phyloP scores from a whole-genome alignment of 2,888 invertebrate species.

The Megaustenia siamemsis region DNA sequence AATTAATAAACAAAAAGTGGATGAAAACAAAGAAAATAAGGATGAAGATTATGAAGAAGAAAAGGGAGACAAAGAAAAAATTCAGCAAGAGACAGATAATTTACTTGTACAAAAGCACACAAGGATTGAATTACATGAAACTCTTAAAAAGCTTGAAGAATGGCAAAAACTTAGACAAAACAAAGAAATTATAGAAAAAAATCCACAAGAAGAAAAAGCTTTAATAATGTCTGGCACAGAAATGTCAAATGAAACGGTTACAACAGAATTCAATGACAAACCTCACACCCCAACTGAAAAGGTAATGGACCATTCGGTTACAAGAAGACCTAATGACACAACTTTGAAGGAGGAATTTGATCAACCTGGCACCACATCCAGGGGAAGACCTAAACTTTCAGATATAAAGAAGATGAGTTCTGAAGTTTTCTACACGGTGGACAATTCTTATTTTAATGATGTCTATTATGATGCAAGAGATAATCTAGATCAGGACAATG shows the following conservation, averaged over 20 bases:
- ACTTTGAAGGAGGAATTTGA: background rate
- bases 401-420: background rate
- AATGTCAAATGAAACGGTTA: background rate
- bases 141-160: no score
- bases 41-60: no score
- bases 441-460: slow-evolving; percentile 29
- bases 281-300: background rate
- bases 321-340: background rate
- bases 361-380: background rate
- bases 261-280: background rate
- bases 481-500: no score
- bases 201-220: background rate
- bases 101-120: no score
- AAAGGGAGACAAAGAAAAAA: slow-evolving; percentile 9
- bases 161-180: no score
- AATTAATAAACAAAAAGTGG: no score
- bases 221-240: background rate
- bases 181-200: no score
- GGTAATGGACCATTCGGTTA: background rate
- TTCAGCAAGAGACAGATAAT: no score
- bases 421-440: slow-evolving; percentile 20
- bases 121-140: no score
- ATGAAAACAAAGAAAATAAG: no score
- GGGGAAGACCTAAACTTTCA: background rate
- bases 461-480: slow-evolving; percentile 16